A percentile compares a stretch with the other conserved stretches of the same genome.
Conservation (phyloP, 2,797 vertebrate species). For the Cossypha polioptera region DNA sequence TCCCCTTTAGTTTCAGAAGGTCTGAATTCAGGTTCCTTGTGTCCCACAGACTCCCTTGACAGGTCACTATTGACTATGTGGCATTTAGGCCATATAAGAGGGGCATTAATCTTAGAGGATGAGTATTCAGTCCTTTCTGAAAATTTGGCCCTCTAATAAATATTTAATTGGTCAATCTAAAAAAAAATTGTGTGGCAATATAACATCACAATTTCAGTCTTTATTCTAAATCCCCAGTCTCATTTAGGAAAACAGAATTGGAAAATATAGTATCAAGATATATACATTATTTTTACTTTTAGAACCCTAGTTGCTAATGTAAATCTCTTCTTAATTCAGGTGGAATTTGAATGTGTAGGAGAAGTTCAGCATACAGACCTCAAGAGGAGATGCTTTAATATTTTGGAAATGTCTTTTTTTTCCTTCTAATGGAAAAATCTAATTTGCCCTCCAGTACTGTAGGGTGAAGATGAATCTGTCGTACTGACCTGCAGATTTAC, state of each 20-base stretch:
- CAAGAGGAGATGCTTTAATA: not conserved
- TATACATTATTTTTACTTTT: not conserved
- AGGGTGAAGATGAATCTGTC: not conserved
- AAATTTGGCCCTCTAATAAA: not conserved
- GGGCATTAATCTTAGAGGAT: not conserved
- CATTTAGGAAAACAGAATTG: not conserved
- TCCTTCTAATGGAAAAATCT: not conserved
- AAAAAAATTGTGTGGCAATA: not conserved
- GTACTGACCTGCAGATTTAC: not conserved
- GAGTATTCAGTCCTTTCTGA: not conserved
- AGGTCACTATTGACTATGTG: not conserved
- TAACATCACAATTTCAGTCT: not conserved
- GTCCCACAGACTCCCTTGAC: not conserved
- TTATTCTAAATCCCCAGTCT: not conserved
- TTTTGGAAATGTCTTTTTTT: not conserved
- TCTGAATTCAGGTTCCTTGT: not conserved
- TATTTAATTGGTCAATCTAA: not conserved
- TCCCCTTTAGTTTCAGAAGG: not conserved
- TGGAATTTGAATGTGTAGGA: not conserved
- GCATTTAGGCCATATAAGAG: not conserved
- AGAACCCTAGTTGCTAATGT: not conserved
- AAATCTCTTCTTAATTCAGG: not conserved
- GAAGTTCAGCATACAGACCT: not conserved
- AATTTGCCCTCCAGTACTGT: not conserved
- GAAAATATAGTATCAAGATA: not conserved